These are phyloP conservation scores for Netelia melanura DNA, from an alignment of 2,888 invertebrate genomes.

Conservation along the genomic window DNA sequence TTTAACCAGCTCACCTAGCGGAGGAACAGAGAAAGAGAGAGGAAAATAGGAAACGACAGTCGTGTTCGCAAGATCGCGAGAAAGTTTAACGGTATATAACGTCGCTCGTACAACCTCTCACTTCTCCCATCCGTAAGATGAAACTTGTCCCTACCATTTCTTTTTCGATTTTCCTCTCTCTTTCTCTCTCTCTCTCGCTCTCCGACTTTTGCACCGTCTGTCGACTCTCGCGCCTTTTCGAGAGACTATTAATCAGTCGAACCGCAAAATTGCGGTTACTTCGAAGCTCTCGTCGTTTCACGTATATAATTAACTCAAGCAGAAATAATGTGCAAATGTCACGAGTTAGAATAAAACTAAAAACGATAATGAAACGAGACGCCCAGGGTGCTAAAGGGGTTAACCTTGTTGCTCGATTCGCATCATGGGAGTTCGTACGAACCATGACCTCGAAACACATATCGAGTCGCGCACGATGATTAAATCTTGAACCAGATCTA, in stretches of 20 bases:
- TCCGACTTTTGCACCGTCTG: neutral
- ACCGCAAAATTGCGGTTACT: neutral
- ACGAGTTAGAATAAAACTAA: constrained; percentile 10
- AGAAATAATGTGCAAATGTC: neutral
- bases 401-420: constrained; percentile 66
- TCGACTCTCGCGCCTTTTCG: constrained; percentile 10
- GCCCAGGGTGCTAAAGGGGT: constrained; percentile 1
- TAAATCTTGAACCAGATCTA: constrained; percentile 69
- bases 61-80: constrained; percentile 71
- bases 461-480: constrained; percentile 30
- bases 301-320: neutral
- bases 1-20: neutral
- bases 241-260: neutral
- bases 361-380: constrained; percentile 36
- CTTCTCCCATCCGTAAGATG: constrained; percentile 61
- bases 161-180: constrained; percentile 22
- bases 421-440: constrained; percentile 33
- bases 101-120: constrained; percentile 58
- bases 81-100: constrained; percentile 73
- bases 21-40: constrained; percentile 40
- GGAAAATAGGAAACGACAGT: constrained; percentile 71
- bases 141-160: constrained; percentile 45
- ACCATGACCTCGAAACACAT: constrained; percentile 58
- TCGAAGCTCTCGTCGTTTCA: neutral
- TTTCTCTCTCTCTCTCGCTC: neutral